Evolutionary conservation across 2,113 vertebrate species (phyloP), one percentile per base, ranked within the genome.

Genomic region (Lophius piscatorius): DNA sequence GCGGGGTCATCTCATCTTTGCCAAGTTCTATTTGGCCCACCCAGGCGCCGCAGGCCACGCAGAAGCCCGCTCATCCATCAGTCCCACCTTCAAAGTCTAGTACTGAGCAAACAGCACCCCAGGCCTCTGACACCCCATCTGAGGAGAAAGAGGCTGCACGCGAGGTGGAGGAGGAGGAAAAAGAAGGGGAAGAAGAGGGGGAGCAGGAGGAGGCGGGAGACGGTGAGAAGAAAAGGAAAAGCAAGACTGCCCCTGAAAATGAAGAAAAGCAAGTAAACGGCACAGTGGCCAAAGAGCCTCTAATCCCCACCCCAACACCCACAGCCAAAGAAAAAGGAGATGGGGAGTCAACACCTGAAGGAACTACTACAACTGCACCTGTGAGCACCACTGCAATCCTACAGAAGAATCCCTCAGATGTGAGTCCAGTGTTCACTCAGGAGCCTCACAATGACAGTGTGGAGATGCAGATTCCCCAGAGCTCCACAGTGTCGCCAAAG

Each of bases 21-120:
- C 96, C 97, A 29, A 95, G 95, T 78, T 94, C 94, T 0, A 92
- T 96, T 65, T 97, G 96, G 95, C 95, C 97, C 56, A 96, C 96
- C 0, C 94, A 94, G 49, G 66, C 69, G 0, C 75, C 91, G 61
- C 45, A 87, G 83, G 0, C 82, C 86, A 0, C 87, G 79, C 0
- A 72, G 88, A 0, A 4, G 45, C 82, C 94, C 70, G 85, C 86
- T 71, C 93, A 90, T 11, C 91, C 93, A 17, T 84, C 92, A 0
- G 72, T 46, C 7, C 63, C 86, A 4, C 86, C 93, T 0, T 69
- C 91, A 5, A 89, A 93, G 22, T 73, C 93, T 3, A 84, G 90
- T 38, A 89, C 92, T 0, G 92, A 96, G 83, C 87, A 88, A 0
- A 55, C 83, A 0, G 63, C 90, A 2, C 67, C 76, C 1, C 69